Base-by-base conservation (phyloP, 2,797 vertebrate species). In the Myotis findleyi region DNA sequence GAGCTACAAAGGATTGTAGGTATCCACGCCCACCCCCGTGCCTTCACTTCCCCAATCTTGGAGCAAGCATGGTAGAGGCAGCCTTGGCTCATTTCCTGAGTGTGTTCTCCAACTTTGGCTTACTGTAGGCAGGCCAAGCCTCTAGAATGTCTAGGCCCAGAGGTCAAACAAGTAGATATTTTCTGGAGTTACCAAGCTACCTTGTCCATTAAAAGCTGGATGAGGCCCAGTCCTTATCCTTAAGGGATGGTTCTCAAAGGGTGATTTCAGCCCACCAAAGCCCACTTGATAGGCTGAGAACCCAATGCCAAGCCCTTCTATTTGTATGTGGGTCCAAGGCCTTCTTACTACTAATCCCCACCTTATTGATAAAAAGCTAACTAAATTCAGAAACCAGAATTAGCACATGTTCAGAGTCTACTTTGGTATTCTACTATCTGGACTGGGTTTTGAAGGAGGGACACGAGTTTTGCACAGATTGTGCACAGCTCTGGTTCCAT, bases 301-400 rank as follows among this genome's bases (percentile, higher is more conserved):
- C 49, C 72, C 47, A 72, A 68, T 30, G n/a, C 30, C 64, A 72
- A 75, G 21, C 21, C 73, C 57, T 66, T 85, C 64, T 72, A 20
- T 51, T 47, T 71, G 33, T 38, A 18, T 76, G 53, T 66, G 64
- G 44, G 51, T 44, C 51, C 53, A 33, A 66, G 68, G 53, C 53
- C 69, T 89, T 68, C 69, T 72, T 68, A 51, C 49, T 59, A 33
- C 57, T 66, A 47, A 62, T 77, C 53, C 47, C 7, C 16, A 68
- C 7, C 20, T 38, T 59, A 62, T 9, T 14, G 33, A 33, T 55
- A 76, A 89, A 75, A 62, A 33, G 57, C 55, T 49, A 47, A 79
- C 21, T 69, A 80, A 79, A 62, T 38, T 91, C 38, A 62, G 47
- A 89, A 93, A 71, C 38, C 84, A 87, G 75, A 91, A 75, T 64